Conservation (phyloP, 92 coral and sea anemone genomes). For the Diadumene lineata region DNA sequence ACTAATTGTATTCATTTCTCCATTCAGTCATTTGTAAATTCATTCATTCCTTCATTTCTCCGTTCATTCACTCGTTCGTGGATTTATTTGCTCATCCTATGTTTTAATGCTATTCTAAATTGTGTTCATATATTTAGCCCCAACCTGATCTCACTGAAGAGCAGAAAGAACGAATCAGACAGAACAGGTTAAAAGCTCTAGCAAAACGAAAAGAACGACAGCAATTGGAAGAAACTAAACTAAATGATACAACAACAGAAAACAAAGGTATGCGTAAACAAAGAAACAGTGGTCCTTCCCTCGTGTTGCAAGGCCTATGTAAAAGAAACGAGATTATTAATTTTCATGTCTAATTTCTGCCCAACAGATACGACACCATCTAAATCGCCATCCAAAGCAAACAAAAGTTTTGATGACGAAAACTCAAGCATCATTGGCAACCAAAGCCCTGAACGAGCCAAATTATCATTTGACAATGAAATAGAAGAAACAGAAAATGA, state of each 20-base stretch:
- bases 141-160: conserved; percentile 84
- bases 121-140: conserved; percentile 21
- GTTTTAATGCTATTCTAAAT: neutral
- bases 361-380: neutral
- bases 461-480: conserved; percentile 10
- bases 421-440: neutral
- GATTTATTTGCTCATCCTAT: neutral
- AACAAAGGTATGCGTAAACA: neutral
- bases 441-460: conserved; percentile 7
- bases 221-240: neutral
- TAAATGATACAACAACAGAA: neutral
- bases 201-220: conserved; percentile 70
- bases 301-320: too few species aligned
- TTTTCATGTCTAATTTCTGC: neutral
- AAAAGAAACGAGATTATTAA: too few species aligned
- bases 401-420: neutral
- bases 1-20: neutral
- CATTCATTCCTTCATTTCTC: neutral
- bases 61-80: neutral
- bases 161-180: conserved; percentile 80
- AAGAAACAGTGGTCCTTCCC: too few species aligned
- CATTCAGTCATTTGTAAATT: neutral
- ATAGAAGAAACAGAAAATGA: neutral
- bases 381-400: neutral
- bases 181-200: conserved; percentile 79